Base-by-base conservation (phyloP, 2,888 invertebrate species). In the Drosophila nigritarsus region DNA sequence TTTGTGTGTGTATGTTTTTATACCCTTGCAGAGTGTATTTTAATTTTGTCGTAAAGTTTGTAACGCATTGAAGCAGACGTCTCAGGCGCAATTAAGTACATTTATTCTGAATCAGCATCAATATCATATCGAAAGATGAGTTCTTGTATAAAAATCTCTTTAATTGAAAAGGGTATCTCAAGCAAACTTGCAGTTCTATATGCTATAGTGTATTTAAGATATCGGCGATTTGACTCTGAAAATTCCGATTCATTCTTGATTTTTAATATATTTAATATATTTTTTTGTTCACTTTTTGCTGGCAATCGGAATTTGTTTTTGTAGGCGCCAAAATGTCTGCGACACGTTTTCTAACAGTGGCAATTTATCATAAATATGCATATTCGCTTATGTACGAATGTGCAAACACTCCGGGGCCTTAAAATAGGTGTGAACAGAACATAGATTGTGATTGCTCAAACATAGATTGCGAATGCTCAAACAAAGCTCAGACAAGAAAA, bases 301-400 rank as follows among this genome's bases (percentile, higher is more conserved):
- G 32, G 48, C 27, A 38, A 18, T 55, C 20, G n/a, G 59, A 70
- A 68, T 77, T 69, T 69, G 56, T 65, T 85, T 84, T 72, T 65
- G 68, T 71, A 70, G 82, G 80, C 82, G 80, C 74, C 78, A 80
- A 84, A 89, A 80, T 89, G 87, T 84, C 85, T 84, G 78, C 87
- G 76, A 78, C 89, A 87, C 87, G 78, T 89, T 82, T 68, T 69
- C 75, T 69, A 59, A 72, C 75, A 76, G 73, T 74, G 70, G 78
- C 86, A 86, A 87, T 87, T 87, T 87, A 87, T 87, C 87, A 87
- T 89, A 87, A 87, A 87, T 89, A 86, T 86, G 75, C 78, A 73
- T 64, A 73, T 53, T 32, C 32, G 32, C 9, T 11, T 11, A 32
- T 32, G 32, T 11, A 32, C 24, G 40, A n/a, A 53, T 20, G 34